Percentiles rank a stretch among this genome's conserved stretches.
Conservation (phyloP, 2,113 vertebrate genomes). For the Cromileptes altivelis region DNA sequence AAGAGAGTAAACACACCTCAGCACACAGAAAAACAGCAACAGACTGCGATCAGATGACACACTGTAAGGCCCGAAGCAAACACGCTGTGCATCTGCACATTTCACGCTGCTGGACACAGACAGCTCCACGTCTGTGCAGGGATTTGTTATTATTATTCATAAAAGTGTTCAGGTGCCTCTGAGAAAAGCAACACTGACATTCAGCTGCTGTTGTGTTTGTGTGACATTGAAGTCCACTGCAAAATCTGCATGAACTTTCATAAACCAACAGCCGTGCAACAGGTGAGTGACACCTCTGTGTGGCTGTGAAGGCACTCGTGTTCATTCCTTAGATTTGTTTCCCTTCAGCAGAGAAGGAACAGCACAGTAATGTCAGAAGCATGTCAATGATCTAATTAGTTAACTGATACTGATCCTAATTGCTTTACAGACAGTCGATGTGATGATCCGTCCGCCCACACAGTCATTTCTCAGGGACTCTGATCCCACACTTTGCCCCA, state of each 20-base stretch:
- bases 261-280: neutral
- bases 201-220: neutral
- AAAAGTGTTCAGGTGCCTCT: conserved; percentile 8
- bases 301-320: too few species aligned
- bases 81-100: neutral
- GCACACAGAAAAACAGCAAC: conserved; percentile 32
- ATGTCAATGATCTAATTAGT: neutral
- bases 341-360: neutral
- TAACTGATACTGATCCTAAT: conserved; percentile 2
- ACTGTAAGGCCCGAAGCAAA: conserved; percentile 5
- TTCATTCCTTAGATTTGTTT: neutral
- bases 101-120: conserved; percentile 7
- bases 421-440: neutral
- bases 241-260: too few species aligned
- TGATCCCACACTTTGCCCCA: neutral
- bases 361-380: neutral
- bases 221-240: neutral
- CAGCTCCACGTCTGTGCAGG: neutral
- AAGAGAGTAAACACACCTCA: neutral
- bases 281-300: neutral
- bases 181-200: neutral
- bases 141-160: conserved; percentile 3
- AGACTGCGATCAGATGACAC: conserved; percentile 41
- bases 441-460: conserved; percentile 22
- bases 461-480: conserved; percentile 42